Conservation (phyloP, 2,888 invertebrate genomes). For the Agrotis puta region DNA sequence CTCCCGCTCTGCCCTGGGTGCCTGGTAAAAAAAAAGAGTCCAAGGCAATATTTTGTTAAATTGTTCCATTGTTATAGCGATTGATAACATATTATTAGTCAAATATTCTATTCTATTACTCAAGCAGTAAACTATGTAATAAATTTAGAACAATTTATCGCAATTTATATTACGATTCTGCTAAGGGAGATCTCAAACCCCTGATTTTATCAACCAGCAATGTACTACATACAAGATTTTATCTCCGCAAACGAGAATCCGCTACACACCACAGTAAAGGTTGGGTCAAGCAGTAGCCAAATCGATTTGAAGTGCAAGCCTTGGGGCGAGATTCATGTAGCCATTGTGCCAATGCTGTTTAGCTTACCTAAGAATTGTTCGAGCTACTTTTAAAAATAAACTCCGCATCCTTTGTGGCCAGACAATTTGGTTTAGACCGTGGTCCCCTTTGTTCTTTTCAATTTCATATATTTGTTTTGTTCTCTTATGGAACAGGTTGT, state of each 20-base stretch:
- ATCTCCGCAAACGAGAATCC: not conserved
- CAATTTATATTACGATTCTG: too few relatives aligned
- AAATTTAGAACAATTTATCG: too few relatives aligned
- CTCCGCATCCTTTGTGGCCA: conserved; percentile 69
- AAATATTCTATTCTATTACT: too few relatives aligned
- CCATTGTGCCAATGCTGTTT: conserved; percentile 73
- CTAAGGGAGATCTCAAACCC: too few relatives aligned
- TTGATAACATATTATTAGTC: too few relatives aligned
- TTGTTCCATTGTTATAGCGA: too few relatives aligned
- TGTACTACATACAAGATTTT: conserved; percentile 43
- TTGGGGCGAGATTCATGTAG: conserved; percentile 72
- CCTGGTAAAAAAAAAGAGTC: too few relatives aligned
- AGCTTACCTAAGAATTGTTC: conserved; percentile 74
- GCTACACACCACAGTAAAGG: conserved; percentile 51
- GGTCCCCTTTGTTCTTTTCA: conserved; percentile 63
- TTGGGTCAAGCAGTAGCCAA: conserved; percentile 77
- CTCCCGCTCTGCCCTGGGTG: too few relatives aligned
- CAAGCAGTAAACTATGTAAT: too few relatives aligned
- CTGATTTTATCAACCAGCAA: conserved; percentile 30
- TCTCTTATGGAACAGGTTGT: conserved; percentile 18
- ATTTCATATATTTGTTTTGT: conserved; percentile 50
- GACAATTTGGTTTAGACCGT: conserved; percentile 67
- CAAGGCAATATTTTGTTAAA: too few relatives aligned
- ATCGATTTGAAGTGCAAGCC: conserved; percentile 78
- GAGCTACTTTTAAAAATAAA: conserved; percentile 76